Conservation (phyloP, 2,797 vertebrate genomes). For the Euthynnus affinis region DNA sequence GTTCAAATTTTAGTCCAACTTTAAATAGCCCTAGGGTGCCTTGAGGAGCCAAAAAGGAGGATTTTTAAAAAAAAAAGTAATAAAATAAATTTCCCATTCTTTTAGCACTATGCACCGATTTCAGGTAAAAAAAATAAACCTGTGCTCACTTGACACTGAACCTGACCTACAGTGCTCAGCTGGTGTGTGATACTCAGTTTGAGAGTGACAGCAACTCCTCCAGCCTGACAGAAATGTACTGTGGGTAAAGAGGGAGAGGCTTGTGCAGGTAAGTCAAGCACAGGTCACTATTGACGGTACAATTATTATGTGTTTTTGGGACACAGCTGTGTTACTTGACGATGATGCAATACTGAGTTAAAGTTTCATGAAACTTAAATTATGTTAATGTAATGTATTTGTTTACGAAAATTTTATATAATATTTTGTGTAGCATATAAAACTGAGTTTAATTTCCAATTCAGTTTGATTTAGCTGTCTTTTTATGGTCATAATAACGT, state of each 20-base stretch:
- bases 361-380: neutral
- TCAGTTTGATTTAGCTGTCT: constrained; percentile 1
- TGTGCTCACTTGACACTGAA: neutral
- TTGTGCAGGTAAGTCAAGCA: constrained; percentile 19
- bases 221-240: constrained; percentile 14
- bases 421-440: neutral
- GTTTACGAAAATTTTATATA: neutral
- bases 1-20: too few species aligned
- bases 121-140: constrained; percentile 15
- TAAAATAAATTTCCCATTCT: neutral
- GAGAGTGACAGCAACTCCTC: constrained; percentile 27
- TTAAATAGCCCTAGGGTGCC: too few species aligned
- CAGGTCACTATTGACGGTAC: constrained; percentile 15
- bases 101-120: neutral
- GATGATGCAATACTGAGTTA: neutral
- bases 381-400: neutral
- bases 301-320: neutral
- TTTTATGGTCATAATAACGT: neutral
- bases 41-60: neutral
- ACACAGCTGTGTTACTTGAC: neutral
- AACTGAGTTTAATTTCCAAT: neutral
- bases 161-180: constrained; percentile 9
- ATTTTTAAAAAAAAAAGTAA: neutral
- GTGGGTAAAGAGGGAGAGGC: constrained; percentile 20
- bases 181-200: constrained; percentile 8